Percentiles rank a stretch among this genome's conserved stretches.
These are phyloP conservation scores for Gorsachius magnificus DNA, from an alignment of 2,797 vertebrate species.

Conservation along the genomic window DNA sequence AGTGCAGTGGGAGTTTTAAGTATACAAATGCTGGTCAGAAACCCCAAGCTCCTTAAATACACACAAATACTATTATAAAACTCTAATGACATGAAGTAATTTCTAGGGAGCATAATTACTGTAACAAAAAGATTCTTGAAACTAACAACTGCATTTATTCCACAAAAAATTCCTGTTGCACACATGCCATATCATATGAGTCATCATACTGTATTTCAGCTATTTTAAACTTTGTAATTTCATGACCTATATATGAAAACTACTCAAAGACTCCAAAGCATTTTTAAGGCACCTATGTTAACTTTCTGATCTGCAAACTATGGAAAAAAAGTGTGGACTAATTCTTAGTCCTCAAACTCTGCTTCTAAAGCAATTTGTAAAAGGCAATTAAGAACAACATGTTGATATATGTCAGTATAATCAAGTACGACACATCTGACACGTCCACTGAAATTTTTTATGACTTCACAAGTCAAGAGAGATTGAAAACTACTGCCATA, in stretches of 20 bases:
- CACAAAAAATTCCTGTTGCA: background rate
- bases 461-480: background rate
- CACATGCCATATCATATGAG: background rate
- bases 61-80: conserved; percentile 20
- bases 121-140: background rate
- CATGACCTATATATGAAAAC: background rate
- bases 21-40: conserved; percentile 45
- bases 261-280: background rate
- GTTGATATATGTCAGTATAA: background rate
- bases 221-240: background rate
- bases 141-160: background rate
- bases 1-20: conserved; percentile 12
- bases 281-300: background rate
- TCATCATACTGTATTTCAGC: background rate
- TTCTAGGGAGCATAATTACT: conserved; percentile 1
- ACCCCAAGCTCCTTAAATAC: conserved; percentile 6
- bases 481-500: background rate
- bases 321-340: background rate
- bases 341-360: background rate
- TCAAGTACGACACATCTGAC: background rate
- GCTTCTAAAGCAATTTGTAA: background rate
- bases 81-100: background rate
- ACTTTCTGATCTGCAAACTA: background rate
- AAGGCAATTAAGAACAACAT: background rate
- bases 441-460: background rate